Evolutionary conservation across 2,888 invertebrate genomes (phyloP), one percentile per base, ranked within the genome.

Genomic region (Tetragonisca angustula): DNA sequence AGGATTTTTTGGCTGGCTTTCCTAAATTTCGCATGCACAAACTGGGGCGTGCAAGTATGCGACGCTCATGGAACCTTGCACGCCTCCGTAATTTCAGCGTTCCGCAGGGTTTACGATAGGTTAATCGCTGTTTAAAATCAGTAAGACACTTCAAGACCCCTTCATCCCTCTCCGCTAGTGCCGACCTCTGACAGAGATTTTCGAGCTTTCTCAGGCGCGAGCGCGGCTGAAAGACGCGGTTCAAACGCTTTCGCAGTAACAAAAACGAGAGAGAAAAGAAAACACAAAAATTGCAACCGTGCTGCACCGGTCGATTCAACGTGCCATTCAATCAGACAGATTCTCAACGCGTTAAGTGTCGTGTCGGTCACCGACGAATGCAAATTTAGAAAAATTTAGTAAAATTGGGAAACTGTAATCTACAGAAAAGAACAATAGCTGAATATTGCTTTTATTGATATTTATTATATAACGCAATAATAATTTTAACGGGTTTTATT

Each of bases 1-100:
- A 50, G 61, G 21, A 69, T 13, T 61, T 76, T 76, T 68, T 9
- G 13, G 61, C 19, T 4, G 69, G 50, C 4, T 69, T 69, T 24
- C 32, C 36, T 69, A 4, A 69, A 69, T 61, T 75, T 67, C 27
- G 19, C 24, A 50, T 36, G 50, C 54, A 21, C 13, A 62, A 76
- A 76, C 19, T 52, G 24, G 50, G 50, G 6, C 68, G 59, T 50
- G 59, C 49, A 68, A 19, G 49, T 65, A 50, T 49, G 9, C 56
- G 21, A 3, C 9, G 56, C 5, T 9, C 43, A 9, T 9, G 32
- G 4, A 49, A 68, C 49, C 27, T 67, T 76, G 32, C 67, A 49
- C 27, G 68, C 49, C 49, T 67, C 69, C 50, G 61, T 61, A 61
- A 76, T 69, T 62, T 69, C 61, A 52, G n/a, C 4, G 32, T 52